Evolutionary conservation across 1,140 invertebrate genomes (phyloP), one percentile per base, ranked within the genome.

Genomic region (Sinonovacula constricta): DNA sequence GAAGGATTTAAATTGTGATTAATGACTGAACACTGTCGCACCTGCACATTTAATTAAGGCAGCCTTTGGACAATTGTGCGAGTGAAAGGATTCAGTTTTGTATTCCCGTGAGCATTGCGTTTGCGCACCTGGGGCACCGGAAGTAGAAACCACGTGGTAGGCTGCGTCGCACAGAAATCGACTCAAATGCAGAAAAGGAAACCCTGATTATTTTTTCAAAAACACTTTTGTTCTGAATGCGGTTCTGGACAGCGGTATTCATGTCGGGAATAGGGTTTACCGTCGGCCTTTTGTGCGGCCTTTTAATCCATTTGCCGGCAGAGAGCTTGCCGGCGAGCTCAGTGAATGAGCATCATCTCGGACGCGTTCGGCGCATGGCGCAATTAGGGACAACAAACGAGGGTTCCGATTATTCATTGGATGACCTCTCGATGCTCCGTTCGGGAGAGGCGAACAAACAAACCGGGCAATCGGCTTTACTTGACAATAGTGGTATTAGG

Each of bases 211-310:
- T n/a, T n/a, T n/a, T n/a, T n/a, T n/a, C n/a, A n/a, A 65, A 30
- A 31, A 57, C 53, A 62, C 12, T 15, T 63, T 49, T 59, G 26
- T 45, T 54, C n/a, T 49, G 63, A 63, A 88, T 84, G 81, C 86
- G 84, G 84, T 81, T 71, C 72, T 63, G 71, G 18, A 74, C 79
- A 18, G 68, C 82, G 36, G 51, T 83, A 28, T 80, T 85, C 49
- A 90, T 89, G 89, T 82, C 84, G 49, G 87, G 89, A 36, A 81
- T 90, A 31, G 85, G 83, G 49, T 90, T 90, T 71, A 86, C 84
- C 18, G 65, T 88, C 10, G 89, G 88, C 10, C 72, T 89, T 28
- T 80, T 90, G 28, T 80, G 87, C 30, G 89, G 89, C 28, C 81
- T 90, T 34, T 66, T 90, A 3, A 62, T 90, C 24, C 89, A 89